These are phyloP conservation scores for Elaphurus davidianus DNA, from an alignment of 2,113 vertebrate species.

Conservation along the genomic window DNA sequence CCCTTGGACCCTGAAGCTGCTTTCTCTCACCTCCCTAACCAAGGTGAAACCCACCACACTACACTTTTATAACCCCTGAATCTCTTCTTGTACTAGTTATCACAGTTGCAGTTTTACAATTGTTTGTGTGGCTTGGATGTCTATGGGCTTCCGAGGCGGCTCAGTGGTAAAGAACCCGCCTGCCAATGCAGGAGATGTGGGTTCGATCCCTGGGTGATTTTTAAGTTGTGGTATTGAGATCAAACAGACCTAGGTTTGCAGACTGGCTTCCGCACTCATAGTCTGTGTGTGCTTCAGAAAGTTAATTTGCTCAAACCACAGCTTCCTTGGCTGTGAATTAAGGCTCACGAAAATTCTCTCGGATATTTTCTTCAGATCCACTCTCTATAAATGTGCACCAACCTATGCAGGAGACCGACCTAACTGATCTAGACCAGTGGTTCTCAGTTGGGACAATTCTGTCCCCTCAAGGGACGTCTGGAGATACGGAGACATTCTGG, in stretches of 20 bases:
- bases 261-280: neutral
- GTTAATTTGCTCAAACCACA: slow-evolving; percentile 31
- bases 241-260: slow-evolving; percentile 44
- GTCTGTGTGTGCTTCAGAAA: neutral
- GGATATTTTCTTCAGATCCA: neutral
- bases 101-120: neutral
- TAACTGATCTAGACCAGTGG: neutral
- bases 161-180: neutral
- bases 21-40: neutral
- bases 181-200: neutral
- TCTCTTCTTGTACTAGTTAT: neutral
- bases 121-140: neutral
- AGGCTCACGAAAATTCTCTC: neutral
- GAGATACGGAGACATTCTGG: neutral
- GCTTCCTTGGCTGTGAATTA: slow-evolving; percentile 15
- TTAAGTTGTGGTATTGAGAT: slow-evolving; percentile 30
- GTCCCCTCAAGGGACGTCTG: neutral
- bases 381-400: neutral
- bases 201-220: neutral
- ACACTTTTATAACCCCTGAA: neutral
- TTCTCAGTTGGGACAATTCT: neutral
- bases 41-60: neutral
- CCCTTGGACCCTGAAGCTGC: too few species aligned
- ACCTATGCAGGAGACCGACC: neutral
- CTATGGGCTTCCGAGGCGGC: neutral